Base-by-base conservation (phyloP, 2,797 vertebrate genomes). In the Xenopus petersii region DNA sequence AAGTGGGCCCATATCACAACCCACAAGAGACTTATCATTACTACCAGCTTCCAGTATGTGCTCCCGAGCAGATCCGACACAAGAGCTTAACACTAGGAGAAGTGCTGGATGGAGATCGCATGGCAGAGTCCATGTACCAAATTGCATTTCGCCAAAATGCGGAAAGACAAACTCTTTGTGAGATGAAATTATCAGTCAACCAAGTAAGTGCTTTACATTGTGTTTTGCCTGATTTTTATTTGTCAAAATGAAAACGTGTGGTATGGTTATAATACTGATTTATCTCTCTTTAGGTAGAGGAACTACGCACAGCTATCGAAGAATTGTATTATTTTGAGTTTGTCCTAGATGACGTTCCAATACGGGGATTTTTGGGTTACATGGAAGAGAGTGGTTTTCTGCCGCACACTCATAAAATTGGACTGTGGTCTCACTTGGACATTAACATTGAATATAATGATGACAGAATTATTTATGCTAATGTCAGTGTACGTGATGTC, bases 21-120 rank as follows among this genome's bases (percentile, higher is more conserved):
- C 95, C 95, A 21, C 95, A 98, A 84, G 95, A 98, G 89, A 98
- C 95, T 5, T 98, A 98, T 87, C 95, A 98, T 87, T 98, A 91
- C 87, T 98, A 97, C 81, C 95, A 94, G 5, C 87, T 97, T 72
- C 95, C 95, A 2, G 95, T 98, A 30, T 98, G 95, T 88, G 93
- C 93, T 65, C 95, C 95, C 0, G 84, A 92, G 64, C 92, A 95
- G 88, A 94, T 96, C 70, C 93, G 87, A 12, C 95, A 98, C 88
- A 96, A 96, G 83, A 94, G 94, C 74, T 88, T 98, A 74, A 95
- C 92, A 73, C 84, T 98, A 73, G 95, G 95, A 16, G 95, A 98
- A 81, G 95, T 98, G 71, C 81, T 97, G 83, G 94, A 97, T 62
- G 95, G 95, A 2, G 95, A 97, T 89, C 88, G 95, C 54, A 98